Evolutionary conservation across 64 coral and sea anemone genomes (phyloP), one percentile per base, ranked within the genome.

Genomic region (Pachyseris speciosa): DNA sequence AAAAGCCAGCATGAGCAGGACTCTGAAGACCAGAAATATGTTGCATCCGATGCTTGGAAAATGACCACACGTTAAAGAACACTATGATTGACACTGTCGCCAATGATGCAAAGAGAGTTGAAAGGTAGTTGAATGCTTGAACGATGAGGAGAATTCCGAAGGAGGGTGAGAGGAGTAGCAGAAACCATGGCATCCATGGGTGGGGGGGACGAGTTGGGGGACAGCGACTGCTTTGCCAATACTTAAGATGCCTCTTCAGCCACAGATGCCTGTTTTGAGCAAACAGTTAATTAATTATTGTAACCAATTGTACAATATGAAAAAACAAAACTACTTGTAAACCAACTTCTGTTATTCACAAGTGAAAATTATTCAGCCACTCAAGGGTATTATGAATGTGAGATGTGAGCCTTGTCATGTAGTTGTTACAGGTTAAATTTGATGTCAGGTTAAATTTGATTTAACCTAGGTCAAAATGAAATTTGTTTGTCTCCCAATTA

Each of bases 1-100:
- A 99, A 69, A 92, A 93, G 5, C 97, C 97, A 75, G 75, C 53
- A n/a, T 90, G 86, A 24, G 93, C 91, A 49, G 97, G 94, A 84
- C 73, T 99, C 8, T 86, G 86, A 69, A 84, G 33, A 4, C 63
- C 70, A 37, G 97, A 95, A 17, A 99, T 87, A 36, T 99, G 97
- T 17, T 80, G 78, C 38, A 98, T 84, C 40, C 96, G 75, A 67
- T 98, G 96, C 2, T 24, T 80, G 65, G 78, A 86, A 64, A 97
- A 93, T 32, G 90, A 87, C 69, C 86, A 93, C 6, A 81, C 12
- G 67, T 93, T 86, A 32, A 86, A 97, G 20, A 80, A 61, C 1
- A 94, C 17, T 6, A 90, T n/a, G 0, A 85, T 61, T 20, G 74
- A 5, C 27, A 97, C 26, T 6, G 95, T 91, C 47, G 69, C 16